Conservation (phyloP, 2,113 vertebrate species). For the Clupea harengus region DNA sequence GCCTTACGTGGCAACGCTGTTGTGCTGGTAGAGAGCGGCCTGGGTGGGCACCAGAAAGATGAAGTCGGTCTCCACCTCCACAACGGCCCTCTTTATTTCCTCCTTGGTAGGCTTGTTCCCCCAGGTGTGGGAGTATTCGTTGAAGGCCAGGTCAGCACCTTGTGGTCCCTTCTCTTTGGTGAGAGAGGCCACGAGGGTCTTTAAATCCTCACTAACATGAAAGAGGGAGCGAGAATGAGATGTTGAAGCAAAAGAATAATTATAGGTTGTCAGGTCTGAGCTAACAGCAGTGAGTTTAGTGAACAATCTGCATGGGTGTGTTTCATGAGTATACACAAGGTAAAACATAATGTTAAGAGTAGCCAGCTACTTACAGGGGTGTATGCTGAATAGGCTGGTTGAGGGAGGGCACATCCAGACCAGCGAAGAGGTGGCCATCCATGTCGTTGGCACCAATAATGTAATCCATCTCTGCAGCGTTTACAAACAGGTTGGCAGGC, state of each 20-base stretch:
- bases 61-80: constrained; percentile 79
- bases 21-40: constrained; percentile 77
- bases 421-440: constrained; percentile 84
- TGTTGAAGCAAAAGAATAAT: background rate
- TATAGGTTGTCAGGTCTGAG: background rate
- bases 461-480: constrained; percentile 82
- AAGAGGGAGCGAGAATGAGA: too few species aligned
- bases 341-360: background rate
- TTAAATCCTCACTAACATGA: constrained; percentile 69
- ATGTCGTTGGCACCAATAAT: constrained; percentile 84
- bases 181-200: constrained; percentile 65
- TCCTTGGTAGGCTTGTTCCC: constrained; percentile 59
- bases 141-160: constrained; percentile 62
- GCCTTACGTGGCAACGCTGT: constrained; percentile 76
- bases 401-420: constrained; percentile 75
- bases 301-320: background rate
- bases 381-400: constrained; percentile 65
- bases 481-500: constrained; percentile 78
- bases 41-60: constrained; percentile 86
- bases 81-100: constrained; percentile 79
- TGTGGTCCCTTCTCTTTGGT: constrained; percentile 67
- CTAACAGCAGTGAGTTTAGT: background rate
- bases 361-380: constrained; percentile 63
- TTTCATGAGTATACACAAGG: background rate
- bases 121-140: constrained; percentile 76